Evolutionary conservation across 2,888 invertebrate genomes (phyloP).

Genomic region (Urechis unicinctus): DNA sequence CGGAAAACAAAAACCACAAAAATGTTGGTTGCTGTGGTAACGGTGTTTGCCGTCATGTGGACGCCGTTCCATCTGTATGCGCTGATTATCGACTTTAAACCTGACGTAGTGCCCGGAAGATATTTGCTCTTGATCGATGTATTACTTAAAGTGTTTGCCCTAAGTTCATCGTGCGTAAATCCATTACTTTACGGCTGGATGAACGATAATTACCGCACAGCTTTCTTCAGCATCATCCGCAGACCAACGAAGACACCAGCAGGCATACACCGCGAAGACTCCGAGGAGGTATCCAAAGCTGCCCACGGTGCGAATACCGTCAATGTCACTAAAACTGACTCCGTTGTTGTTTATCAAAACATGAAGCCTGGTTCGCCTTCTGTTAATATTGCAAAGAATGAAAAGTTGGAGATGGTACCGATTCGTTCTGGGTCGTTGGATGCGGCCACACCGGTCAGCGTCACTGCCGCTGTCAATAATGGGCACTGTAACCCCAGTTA

Average conservation of each 20-base stretch:
- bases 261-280: constrained; percentile 10
- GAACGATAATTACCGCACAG: constrained; percentile 39
- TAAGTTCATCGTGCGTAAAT: constrained; percentile 47
- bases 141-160: constrained; percentile 41
- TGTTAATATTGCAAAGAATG: too few species aligned
- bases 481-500: too few species aligned
- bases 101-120: constrained; percentile 17
- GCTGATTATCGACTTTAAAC: constrained; percentile 33
- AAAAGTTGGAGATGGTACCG: too few species aligned
- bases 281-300: constrained; percentile 4
- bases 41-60: constrained; percentile 44
- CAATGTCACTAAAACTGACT: not conserved
- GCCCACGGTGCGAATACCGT: not conserved
- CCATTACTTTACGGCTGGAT: constrained; percentile 49
- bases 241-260: constrained; percentile 1
- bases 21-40: constrained; percentile 42
- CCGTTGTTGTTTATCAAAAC: too few species aligned
- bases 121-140: constrained; percentile 38
- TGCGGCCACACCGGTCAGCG: not conserved
- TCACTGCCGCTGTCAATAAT: not conserved
- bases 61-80: constrained; percentile 41
- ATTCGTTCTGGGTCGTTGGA: not conserved
- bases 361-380: too few species aligned
- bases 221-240: constrained; percentile 18
- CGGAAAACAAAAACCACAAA: constrained; percentile 32